A percentile compares a stretch with the other conserved stretches of the same genome.
These are phyloP conservation scores for Neomonachus schauinslandi DNA, from an alignment of 2,113 vertebrate genomes.

Conservation along the genomic window DNA sequence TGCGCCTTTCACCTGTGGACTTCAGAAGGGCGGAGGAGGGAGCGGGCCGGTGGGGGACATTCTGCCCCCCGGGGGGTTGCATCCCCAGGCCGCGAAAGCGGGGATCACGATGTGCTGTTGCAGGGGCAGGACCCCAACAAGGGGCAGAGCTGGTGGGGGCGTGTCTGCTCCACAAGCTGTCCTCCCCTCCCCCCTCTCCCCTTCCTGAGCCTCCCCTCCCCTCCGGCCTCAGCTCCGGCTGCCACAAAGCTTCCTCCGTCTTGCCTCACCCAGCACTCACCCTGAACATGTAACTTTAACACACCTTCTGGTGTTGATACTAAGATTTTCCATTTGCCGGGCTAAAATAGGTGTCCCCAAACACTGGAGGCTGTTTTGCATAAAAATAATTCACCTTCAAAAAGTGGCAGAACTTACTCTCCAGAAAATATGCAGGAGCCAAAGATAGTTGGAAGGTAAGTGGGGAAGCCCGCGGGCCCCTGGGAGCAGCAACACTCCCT, in stretches of 20 bases:
- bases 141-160: fast-evolving
- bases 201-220: not conserved
- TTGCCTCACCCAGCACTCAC: fast-evolving
- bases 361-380: not conserved
- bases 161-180: fast-evolving
- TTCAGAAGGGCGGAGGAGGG: fast-evolving
- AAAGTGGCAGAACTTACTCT: not conserved
- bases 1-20: fast-evolving
- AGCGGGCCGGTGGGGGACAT: fast-evolving
- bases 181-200: fast-evolving
- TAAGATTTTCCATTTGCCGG: not conserved
- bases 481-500: fast-evolving
- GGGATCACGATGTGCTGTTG: fast-evolving
- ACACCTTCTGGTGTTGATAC: fast-evolving
- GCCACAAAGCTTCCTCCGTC: fast-evolving
- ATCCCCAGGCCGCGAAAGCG: fast-evolving
- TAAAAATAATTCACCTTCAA: not conserved
- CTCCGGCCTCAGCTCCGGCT: fast-evolving
- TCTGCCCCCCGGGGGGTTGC: fast-evolving
- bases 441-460: not conserved
- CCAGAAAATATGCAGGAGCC: not conserved
- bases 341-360: not conserved
- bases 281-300: no score
- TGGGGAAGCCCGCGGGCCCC: fast-evolving
- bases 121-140: fast-evolving